These are phyloP conservation scores for Nothocercus nigrocapillus DNA, from an alignment of 2,113 vertebrate species.

Conservation along the genomic window DNA sequence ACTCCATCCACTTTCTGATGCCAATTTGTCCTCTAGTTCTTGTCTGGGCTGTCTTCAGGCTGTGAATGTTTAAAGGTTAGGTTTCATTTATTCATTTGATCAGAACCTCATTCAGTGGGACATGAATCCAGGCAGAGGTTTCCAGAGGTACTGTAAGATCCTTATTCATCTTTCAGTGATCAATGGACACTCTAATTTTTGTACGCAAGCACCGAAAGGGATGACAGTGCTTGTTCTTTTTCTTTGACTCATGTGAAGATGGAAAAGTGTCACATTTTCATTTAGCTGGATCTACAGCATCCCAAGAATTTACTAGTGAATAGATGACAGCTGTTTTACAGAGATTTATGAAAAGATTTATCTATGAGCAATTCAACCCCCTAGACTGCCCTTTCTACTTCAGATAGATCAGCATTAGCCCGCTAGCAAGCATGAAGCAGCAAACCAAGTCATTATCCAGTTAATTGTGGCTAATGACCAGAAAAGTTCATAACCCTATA, in stretches of 20 bases:
- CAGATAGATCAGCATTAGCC: neutral
- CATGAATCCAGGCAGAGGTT: neutral
- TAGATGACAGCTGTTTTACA: neutral
- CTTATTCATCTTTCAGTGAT: neutral
- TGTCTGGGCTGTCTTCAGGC: neutral
- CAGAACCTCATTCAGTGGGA: neutral
- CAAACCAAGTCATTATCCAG: neutral
- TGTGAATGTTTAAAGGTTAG: neutral
- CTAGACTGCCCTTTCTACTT: neutral
- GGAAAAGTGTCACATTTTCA: neutral
- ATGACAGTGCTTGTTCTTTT: neutral
- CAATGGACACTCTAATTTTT: neutral
- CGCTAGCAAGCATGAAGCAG: neutral
- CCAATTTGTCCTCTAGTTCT: neutral
- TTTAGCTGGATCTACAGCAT: neutral
- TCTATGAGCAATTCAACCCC: neutral
- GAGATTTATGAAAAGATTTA: neutral
- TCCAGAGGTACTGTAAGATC: neutral
- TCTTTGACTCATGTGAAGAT: neutral
- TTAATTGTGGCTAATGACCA: conserved; percentile 22
- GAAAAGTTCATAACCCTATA: neutral
- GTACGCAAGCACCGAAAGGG: neutral
- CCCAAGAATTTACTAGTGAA: neutral
- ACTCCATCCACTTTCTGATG: fast-evolving
- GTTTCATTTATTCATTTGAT: neutral